Evolutionary conservation across 2,113 vertebrate species (phyloP), one percentile per base, ranked within the genome.

Genomic region (Erythrocercus mccallii): DNA sequence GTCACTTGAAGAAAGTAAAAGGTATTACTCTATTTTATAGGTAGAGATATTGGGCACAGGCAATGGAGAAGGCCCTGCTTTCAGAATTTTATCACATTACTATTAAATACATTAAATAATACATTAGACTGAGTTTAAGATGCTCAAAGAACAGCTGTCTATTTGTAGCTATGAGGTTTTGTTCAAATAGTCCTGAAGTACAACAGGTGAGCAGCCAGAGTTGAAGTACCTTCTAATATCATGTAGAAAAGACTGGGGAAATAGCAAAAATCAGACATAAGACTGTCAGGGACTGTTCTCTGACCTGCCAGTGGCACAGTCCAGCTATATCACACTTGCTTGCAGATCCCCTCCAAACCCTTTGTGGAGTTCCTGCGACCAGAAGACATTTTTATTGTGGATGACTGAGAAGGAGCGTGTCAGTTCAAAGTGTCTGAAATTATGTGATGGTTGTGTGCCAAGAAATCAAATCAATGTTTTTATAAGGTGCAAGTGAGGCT

Each of bases 391-490:
- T 88, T 65, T 51, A 35, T 65, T 57, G 37, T 20, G 58, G 56
- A 17, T 8, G 4, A 11, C 12, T 15, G 11, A 5, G 5, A 76
- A 16, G 12, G 16, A 61, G 2, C 0, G 0, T n/a, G 3, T 65
- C 11, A 69, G 9, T 61, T 56, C 54, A 81, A 64, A 77, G 31
- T 19, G 3, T 22, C 35, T 35, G 44, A 58, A 60, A 51, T 72
- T n/a, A 50, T 4, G 6, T 64, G 62, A 78, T 51, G 7, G 5
- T 5, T 40, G 6, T 37, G 30, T 35, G 22, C 20, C 40, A 56
- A 62, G 10, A 42, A 62, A 51, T 54, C 31, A 80, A 58, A 80
- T 23, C 47, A 47, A 21, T 37, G 16, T 38, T 91, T 80, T 47
- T 38, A 2, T 38, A 50, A 62, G 42, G 44, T 25, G 20, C 37